These are phyloP conservation scores for Pachymerium ferrugineum DNA, from an alignment of 2,888 invertebrate genomes.

Conservation along the genomic window DNA sequence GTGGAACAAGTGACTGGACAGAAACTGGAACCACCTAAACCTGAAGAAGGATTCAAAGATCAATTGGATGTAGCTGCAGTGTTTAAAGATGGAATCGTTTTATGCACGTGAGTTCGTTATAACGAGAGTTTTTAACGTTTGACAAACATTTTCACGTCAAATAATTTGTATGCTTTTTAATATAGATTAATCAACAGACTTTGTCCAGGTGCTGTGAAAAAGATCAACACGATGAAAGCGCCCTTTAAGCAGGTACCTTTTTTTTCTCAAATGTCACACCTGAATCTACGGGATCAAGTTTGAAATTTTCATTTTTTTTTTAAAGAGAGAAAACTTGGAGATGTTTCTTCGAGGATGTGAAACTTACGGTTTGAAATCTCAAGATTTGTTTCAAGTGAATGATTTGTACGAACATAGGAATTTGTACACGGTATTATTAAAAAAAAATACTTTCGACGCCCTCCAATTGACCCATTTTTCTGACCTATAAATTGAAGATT, in stretches of 20 bases:
- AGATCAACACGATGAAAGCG: conserved; percentile 46
- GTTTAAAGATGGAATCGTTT: conserved; percentile 50
- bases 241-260: conserved; percentile 47
- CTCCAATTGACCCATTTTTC: neutral
- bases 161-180: conserved; percentile 33
- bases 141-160: neutral
- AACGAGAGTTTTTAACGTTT: neutral
- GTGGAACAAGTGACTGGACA: conserved; percentile 47
- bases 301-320: neutral
- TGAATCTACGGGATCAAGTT: neutral
- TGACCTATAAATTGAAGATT: neutral
- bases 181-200: conserved; percentile 48
- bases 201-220: conserved; percentile 46
- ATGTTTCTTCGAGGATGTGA: conserved; percentile 48
- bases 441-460: neutral
- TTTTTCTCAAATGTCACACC: conserved; percentile 6
- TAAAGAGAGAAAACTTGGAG: conserved; percentile 46
- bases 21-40: conserved; percentile 43
- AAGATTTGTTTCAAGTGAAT: conserved; percentile 50
- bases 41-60: conserved; percentile 44
- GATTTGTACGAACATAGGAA: conserved; percentile 49
- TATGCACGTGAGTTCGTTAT: conserved; percentile 48
- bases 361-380: conserved; percentile 47
- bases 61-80: conserved; percentile 49
- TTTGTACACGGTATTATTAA: conserved; percentile 46